These are phyloP conservation scores for Brachionus paranguensis DNA, from an alignment of 1,140 invertebrate species.

Conservation along the genomic window DNA sequence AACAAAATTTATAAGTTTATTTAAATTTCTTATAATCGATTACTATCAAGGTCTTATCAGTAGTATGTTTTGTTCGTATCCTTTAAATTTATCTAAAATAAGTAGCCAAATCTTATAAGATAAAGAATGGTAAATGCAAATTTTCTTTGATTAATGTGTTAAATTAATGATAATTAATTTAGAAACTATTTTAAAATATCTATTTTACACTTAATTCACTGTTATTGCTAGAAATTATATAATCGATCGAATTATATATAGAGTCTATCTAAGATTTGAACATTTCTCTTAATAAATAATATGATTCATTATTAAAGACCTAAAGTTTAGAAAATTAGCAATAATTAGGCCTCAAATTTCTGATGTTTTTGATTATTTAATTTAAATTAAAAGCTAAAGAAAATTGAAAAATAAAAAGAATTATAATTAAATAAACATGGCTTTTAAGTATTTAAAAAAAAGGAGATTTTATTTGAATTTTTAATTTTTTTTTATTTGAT, in stretches of 20 bases:
- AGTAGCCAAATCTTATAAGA: neutral
- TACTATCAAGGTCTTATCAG: neutral
- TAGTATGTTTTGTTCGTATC: neutral
- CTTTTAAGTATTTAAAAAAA: no score
- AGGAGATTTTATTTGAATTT: no score
- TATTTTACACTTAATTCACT: neutral
- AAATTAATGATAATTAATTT: neutral
- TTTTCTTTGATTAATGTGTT: neutral
- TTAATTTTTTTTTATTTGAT: no score
- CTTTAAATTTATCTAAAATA: neutral
- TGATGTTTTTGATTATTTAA: no score
- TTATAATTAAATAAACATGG: no score
- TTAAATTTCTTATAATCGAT: neutral
- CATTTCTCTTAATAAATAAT: neutral
- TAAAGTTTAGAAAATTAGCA: no score
- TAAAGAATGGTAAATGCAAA: neutral
- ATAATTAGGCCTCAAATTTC: no score
- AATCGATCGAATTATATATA: neutral
- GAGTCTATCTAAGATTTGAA: neutral
- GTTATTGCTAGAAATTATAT: neutral
- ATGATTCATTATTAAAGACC: neutral
- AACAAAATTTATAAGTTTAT: neutral
- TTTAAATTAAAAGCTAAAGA: no score
- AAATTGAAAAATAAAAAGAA: no score
- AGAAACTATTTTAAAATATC: neutral